Conservation (phyloP, 2,797 vertebrate genomes). For the Sebastes nivosus region DNA sequence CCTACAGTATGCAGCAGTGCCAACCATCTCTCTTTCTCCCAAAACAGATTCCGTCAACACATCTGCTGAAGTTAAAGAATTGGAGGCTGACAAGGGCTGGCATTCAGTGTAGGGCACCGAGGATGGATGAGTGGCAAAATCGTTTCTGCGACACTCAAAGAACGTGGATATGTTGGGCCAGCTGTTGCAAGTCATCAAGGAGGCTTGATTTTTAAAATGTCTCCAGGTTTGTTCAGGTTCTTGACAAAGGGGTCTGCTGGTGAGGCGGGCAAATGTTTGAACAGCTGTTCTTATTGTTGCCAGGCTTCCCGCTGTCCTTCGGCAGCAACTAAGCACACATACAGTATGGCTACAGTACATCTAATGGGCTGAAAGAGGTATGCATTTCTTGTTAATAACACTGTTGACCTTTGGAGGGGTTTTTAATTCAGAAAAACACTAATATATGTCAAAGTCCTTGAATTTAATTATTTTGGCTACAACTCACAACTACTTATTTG, state of each 20-base stretch:
- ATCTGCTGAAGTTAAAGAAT: background rate
- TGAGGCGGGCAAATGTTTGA: constrained; percentile 72
- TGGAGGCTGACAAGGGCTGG: constrained; percentile 3
- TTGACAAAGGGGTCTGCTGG: constrained; percentile 61
- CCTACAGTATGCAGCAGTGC: background rate
- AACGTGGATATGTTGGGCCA: constrained; percentile 48
- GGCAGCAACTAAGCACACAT: constrained; percentile 40
- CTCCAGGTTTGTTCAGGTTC: constrained; percentile 67
- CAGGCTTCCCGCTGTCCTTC: constrained; percentile 35
- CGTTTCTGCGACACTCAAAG: background rate
- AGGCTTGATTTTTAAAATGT: constrained; percentile 55
- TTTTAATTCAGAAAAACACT: background rate
- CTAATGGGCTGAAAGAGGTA: background rate
- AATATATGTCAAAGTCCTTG: background rate
- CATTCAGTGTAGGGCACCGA: background rate
- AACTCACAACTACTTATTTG: background rate
- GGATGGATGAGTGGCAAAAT: background rate
- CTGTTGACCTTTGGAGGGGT: background rate
- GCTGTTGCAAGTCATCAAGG: constrained; percentile 56
- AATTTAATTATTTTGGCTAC: background rate
- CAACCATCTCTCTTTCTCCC: background rate
- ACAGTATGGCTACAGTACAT: constrained; percentile 30
- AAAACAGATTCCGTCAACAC: constrained; percentile 6
- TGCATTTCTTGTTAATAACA: background rate
- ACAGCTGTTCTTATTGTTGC: constrained; percentile 75